Evolutionary conservation across 2,888 invertebrate species (phyloP), one percentile per base, ranked within the genome.

Genomic region (Dicyrtomina minuta): DNA sequence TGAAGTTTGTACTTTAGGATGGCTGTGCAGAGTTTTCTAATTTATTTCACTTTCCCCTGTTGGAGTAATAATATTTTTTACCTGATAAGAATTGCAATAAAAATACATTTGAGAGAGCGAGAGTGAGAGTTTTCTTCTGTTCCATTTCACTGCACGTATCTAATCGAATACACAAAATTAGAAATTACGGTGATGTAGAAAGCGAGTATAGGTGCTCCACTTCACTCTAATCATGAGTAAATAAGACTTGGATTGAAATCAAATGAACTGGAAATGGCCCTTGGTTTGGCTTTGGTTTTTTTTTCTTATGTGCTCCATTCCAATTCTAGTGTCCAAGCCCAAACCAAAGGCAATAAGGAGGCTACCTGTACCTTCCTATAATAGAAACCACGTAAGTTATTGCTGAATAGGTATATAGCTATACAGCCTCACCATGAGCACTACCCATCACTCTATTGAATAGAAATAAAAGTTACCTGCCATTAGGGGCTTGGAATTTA

Each of bases 171-270:
- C 39, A 49, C 22, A 39, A 33, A 53, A 64, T 64, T 64, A 64
- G 39, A 33, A 51, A 51, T 64, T 61, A 61, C 49, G 53, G 27
- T 17, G 24, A 49, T n/a, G 49, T 26, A 62, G 13, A n/a, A 12
- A 33, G 33, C 33, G 33, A 5, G 49, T 24, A 24, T 12, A 51
- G 51, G n/a, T 55, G 15, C 26, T 13, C 20, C 24, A 55, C 51
- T 51, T 17, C n/a, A 24, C 53, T 58, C 58, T 62, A 49, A 51
- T 64, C 49, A 64, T 64, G 64, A 64, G 64, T 64, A 64, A 64
- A 64, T 64, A 64, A 64, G 39, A 62, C 27, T 62, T 49, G 62
- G 22, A 64, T 51, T 64, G 64, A 64, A 64, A 64, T 64, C 64
- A 64, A 64, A 64, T 64, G 51, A 64, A 53, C 51, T 64, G 51